A percentile compares a stretch with the other conserved stretches of the same genome.
phyloP scores from a whole-genome alignment of 2,888 invertebrate genomes.

The Schrankia costaestrigalis region DNA sequence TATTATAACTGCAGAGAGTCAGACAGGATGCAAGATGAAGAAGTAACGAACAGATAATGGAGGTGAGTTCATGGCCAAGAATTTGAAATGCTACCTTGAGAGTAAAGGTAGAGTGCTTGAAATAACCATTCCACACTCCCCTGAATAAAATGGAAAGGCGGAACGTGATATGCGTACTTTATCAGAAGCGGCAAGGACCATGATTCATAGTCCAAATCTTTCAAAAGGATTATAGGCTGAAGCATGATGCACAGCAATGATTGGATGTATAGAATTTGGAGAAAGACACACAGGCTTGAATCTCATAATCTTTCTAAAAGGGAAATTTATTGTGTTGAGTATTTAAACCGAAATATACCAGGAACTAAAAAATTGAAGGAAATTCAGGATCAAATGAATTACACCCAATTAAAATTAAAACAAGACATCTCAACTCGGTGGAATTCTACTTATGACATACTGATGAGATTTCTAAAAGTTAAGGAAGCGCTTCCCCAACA shows the following conservation, averaged over 20 bases:
- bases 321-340: not conserved
- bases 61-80: no score
- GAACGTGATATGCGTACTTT: no score
- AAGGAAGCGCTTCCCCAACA: constrained; percentile 26
- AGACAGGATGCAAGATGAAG: no score
- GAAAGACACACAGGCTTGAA: not conserved
- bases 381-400: not conserved
- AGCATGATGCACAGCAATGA: not conserved
- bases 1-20: no score
- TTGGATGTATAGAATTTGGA: not conserved
- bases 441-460: constrained; percentile 31
- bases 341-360: not conserved
- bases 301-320: not conserved
- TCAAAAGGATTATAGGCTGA: no score
- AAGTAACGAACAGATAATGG: no score
- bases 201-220: no score
- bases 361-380: not conserved
- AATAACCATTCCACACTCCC: no score
- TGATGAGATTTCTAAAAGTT: constrained; percentile 10
- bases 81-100: no score
- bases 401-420: constrained; percentile 22
- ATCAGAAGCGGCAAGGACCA: no score
- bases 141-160: no score
- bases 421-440: constrained; percentile 26
- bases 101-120: no score